These are phyloP conservation scores for Alcis repandata DNA, from an alignment of 2,888 invertebrate species.

Conservation along the genomic window DNA sequence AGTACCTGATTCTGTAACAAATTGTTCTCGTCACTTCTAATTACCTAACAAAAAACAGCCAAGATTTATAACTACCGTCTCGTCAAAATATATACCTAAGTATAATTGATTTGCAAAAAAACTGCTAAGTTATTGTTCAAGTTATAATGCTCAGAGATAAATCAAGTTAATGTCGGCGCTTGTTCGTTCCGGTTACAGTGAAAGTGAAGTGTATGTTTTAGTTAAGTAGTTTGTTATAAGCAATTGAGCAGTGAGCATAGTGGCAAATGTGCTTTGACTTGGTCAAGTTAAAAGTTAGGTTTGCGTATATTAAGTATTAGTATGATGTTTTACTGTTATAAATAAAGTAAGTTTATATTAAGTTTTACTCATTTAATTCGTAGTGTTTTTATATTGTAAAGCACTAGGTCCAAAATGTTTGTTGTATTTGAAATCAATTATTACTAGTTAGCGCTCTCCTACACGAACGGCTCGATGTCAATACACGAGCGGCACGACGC, in stretches of 20 bases:
- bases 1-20: no score
- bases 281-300: background rate
- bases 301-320: background rate
- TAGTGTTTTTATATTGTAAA: no score
- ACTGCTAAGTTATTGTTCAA: conserved; percentile 17
- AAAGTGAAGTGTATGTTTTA: conserved; percentile 24
- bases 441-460: no score
- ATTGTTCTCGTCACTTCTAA: background rate
- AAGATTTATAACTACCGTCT: background rate
- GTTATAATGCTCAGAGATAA: conserved; percentile 18
- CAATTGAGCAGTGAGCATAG: no score
- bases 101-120: conserved; percentile 23
- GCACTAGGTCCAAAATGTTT: no score
- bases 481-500: no score
- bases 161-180: conserved; percentile 15
- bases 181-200: conserved; percentile 24
- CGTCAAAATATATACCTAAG: background rate
- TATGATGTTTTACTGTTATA: no score
- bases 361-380: no score
- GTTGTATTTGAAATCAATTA: no score
- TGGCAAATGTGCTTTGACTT: background rate
- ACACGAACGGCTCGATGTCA: no score
- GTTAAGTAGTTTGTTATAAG: no score
- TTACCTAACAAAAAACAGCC: background rate
- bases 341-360: no score